A percentile compares a stretch with the other conserved stretches of the same genome.
phyloP scores from a whole-genome alignment of 2,797 vertebrate species.

The Neosilurus hyrtlii region DNA sequence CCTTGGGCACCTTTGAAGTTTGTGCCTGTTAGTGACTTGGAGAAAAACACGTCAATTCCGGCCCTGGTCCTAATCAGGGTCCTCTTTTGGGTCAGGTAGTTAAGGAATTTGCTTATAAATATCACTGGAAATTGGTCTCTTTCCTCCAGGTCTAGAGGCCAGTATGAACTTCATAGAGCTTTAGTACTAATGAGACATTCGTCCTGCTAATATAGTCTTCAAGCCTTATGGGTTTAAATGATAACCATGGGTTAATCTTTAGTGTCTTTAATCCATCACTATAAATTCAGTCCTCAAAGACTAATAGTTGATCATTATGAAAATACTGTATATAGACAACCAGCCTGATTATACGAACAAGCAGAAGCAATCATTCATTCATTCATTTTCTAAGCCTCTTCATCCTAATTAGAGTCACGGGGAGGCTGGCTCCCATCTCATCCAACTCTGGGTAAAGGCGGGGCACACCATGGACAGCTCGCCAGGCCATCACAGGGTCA shows the following conservation, averaged over 20 bases:
- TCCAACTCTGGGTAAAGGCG: too few species aligned
- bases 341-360: too few species aligned
- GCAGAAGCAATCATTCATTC: too few species aligned
- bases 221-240: background rate
- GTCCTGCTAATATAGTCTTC: conserved; percentile 20
- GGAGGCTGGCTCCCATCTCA: too few species aligned
- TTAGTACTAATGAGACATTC: conserved; percentile 30
- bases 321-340: background rate
- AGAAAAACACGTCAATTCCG: conserved; percentile 39
- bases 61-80: conserved; percentile 51
- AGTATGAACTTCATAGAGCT: background rate
- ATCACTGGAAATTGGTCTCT: conserved; percentile 30
- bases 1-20: conserved; percentile 56
- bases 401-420: too few species aligned
- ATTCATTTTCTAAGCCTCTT: too few species aligned
- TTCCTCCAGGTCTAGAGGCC: conserved; percentile 47
- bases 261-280: background rate
- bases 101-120: conserved; percentile 42
- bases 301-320: background rate
- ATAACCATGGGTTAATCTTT: conserved; percentile 18
- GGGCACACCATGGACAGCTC: too few species aligned
- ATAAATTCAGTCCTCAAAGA: background rate
- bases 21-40: conserved; percentile 45
- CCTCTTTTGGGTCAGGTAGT: conserved; percentile 46
- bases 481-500: too few species aligned